These are phyloP conservation scores for Forficula auricularia DNA, from an alignment of 1,140 invertebrate species.

Conservation along the genomic window DNA sequence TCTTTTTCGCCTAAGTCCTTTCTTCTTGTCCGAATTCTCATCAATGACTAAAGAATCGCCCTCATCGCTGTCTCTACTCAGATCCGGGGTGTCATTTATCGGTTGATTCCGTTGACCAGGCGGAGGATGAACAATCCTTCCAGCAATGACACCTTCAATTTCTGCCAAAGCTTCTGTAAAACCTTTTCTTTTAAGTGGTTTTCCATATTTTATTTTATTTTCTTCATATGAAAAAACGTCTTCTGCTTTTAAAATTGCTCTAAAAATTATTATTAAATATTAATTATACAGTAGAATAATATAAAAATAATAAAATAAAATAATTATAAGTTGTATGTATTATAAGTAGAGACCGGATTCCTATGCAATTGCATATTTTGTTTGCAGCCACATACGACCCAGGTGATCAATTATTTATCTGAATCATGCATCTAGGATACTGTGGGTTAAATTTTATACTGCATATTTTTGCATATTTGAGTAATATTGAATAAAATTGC, in stretches of 20 bases:
- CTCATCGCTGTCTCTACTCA: slow-evolving; percentile 28
- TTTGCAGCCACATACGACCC: too few relatives aligned
- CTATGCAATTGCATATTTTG: too few relatives aligned
- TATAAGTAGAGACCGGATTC: too few relatives aligned
- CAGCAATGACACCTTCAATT: slow-evolving; percentile 29
- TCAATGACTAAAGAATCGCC: slow-evolving; percentile 40
- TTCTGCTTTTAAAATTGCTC: slow-evolving; percentile 31
- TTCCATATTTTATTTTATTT: slow-evolving; percentile 46
- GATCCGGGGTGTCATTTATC: slow-evolving; percentile 26
- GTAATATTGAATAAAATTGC: too few relatives aligned
- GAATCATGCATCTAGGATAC: too few relatives aligned
- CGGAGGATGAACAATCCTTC: slow-evolving; percentile 12
- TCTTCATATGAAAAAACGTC: slow-evolving; percentile 34
- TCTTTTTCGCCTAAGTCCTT: slow-evolving; percentile 5
- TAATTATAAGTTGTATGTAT: too few relatives aligned
- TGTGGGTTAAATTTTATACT: too few relatives aligned
- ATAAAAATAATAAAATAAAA: slow-evolving; percentile 10
- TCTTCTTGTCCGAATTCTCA: slow-evolving; percentile 27
- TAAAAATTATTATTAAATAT: too few relatives aligned
- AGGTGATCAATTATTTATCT: too few relatives aligned
- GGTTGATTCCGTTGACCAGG: slow-evolving; percentile 6
- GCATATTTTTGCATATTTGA: too few relatives aligned
- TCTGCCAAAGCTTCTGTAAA: slow-evolving; percentile 51
- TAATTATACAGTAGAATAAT: too few relatives aligned
- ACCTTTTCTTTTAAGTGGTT: slow-evolving; percentile 37